These are phyloP conservation scores for Chrysogorgia sp. DNA, from an alignment of 92 coral and sea anemone species.

Conservation along the genomic window DNA sequence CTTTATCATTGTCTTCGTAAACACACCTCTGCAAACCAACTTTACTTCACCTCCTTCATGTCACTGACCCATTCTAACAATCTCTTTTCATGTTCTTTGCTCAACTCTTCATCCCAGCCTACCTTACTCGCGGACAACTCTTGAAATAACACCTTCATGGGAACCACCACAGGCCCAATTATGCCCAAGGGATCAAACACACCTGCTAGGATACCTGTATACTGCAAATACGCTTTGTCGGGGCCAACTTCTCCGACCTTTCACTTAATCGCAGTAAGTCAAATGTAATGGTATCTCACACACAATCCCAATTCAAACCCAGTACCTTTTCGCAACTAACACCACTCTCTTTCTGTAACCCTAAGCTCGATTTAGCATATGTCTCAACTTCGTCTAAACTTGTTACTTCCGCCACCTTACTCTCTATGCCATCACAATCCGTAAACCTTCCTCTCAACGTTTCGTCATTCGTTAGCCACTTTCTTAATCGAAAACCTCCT, in stretches of 20 bases:
- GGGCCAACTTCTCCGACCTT: conserved; percentile 1
- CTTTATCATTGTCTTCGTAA: not conserved
- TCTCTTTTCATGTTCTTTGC: conserved; percentile 15
- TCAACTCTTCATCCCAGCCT: conserved; percentile 58
- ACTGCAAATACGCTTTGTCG: conserved; percentile 49
- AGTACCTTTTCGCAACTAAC: conserved; percentile 47
- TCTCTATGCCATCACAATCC: conserved; percentile 1
- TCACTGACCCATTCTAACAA: conserved; percentile 50
- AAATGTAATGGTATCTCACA: conserved; percentile 40
- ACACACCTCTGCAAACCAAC: conserved; percentile 41
- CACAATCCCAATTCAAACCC: conserved; percentile 53
- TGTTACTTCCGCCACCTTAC: not conserved
- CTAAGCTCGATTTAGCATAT: conserved; percentile 41
- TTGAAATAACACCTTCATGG: conserved; percentile 55
- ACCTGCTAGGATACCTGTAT: conserved; percentile 41
- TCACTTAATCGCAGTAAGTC: conserved; percentile 27
- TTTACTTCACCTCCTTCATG: conserved; percentile 12
- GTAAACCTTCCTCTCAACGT: conserved; percentile 11
- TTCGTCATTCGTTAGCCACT: conserved; percentile 60
- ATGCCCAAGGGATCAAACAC: conserved; percentile 55
- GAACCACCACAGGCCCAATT: conserved; percentile 43
- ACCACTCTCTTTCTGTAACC: conserved; percentile 23
- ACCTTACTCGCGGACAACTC: conserved; percentile 31
- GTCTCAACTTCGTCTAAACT: conserved; percentile 40
- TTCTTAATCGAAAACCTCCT: conserved; percentile 42